Base-by-base conservation (phyloP, 2,797 vertebrate species). In the Eulemur mongoz region DNA sequence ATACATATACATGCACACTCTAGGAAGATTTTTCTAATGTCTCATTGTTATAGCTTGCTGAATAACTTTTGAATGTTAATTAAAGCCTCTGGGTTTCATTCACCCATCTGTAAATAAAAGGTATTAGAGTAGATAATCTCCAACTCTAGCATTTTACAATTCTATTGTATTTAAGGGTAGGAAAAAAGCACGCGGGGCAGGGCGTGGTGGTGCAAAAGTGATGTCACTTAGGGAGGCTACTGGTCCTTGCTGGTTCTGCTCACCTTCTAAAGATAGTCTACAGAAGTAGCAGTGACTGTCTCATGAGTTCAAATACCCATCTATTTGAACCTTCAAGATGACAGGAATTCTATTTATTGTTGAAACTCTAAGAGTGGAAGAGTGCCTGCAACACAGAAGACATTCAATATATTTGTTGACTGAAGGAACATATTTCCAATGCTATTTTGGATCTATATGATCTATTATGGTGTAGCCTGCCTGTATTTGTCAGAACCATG, bases 51-150 rank as follows among this genome's bases (percentile, higher is more conserved):
- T 73, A 93, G 85, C 63, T 79, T 88, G 52, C 30, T 93, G 48
- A 73, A 67, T 84, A 92, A 86, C 12, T 40, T 93, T 95, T 81
- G 38, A 50, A 65, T 89, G 38, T 92, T 75, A 93, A 78, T 92
- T 69, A 81, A 88, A 89, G 80, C 52, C 27, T 78, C 32, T 73
- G 89, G 22, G 4, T 13, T 3, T 91, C 43, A 45, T 85, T 85
- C 69, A 59, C 13, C 91, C 15, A 59, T 48, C 25, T 94, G 14
- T 54, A 89, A 93, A 43, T 76, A 88, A 91, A 89, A 70, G 25
- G 4, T 35, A 48, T 27, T 65, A 85, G 38, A 80, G 20, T 75
- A 92, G 50, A 32, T 92, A n/a, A 70, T 86, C 9, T 82, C n/a
- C 35, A 80, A 80, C 15, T 67, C 35, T 35, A 94, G 30, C 2